Base-by-base conservation (phyloP, 2,113 vertebrate species). In the Echinops telfairi region DNA sequence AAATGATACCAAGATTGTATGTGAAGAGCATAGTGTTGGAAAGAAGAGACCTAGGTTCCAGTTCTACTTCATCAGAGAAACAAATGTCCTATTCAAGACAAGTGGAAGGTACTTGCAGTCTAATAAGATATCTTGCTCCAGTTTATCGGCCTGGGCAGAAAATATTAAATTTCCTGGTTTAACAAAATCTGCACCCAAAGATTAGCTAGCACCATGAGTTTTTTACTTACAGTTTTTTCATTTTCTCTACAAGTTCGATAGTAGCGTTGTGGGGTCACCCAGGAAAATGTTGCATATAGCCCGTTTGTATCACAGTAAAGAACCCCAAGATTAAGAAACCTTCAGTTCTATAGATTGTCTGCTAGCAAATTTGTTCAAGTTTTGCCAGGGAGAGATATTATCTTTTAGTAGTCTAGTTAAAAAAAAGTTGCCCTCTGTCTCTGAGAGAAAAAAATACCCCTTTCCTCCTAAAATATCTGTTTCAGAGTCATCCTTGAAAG, bases 201-300 rank as follows among this genome's bases (percentile, higher is more conserved):
- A 91, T 79, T 6, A 29, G 1, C 9, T 83, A 22, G 31, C 0
- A 47, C 1, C 9, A 53, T n/a, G 17, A 40, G 11, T 7, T 89
- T 31, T 3, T n/a, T 57, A n/a, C 20, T 33, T 75, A 0, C 20
- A 29, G 2, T 53, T 53, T 53, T 10, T 15, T 80, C 15, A 68
- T 68, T 33, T 0, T 31, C 31, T 31, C 33, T 68, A 3, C 2
- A 58, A 80, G 20, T 38, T 16, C 43, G 31, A 33, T 0, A 0
- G 47, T 12, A 1, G 6, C 38, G 2, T 23, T 40, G 1, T n/a
- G 3, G 20, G 40, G 4, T 36, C 1, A n/a, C 1, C 7, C 2
- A 53, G 17, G 53, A 68, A 6, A 27, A 22, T 19, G 17, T 36
- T 75, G 0, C 17, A 68, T 0, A 9, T 15, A 6, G 4, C 58